Conservation (phyloP, 2,888 invertebrate species). For the Drosophila kambysellisi region DNA sequence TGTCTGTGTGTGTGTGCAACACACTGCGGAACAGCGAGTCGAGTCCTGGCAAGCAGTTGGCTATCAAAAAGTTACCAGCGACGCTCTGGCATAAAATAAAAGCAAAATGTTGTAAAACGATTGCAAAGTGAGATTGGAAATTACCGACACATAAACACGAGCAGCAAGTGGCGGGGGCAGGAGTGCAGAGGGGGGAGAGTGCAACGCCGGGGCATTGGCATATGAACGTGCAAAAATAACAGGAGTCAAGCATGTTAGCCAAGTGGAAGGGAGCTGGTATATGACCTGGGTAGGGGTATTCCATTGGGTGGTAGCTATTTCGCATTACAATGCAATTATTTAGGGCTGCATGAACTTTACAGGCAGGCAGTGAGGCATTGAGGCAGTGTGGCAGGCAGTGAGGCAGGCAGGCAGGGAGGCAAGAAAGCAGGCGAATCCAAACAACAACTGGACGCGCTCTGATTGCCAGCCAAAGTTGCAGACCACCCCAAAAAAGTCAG, state of each 20-base stretch:
- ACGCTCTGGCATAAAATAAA: slow-evolving; percentile 77
- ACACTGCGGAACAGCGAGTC: slow-evolving; percentile 38
- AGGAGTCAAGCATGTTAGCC: slow-evolving; percentile 67
- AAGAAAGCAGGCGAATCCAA: slow-evolving; percentile 12
- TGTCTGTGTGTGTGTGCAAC: slow-evolving; percentile 17
- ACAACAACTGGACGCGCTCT: slow-evolving; percentile 60
- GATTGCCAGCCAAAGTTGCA: slow-evolving; percentile 63
- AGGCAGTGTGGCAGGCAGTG: too few relatives aligned
- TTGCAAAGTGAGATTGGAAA: slow-evolving; percentile 83
- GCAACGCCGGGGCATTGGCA: slow-evolving; percentile 21
- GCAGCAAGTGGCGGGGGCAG: slow-evolving; percentile 1
- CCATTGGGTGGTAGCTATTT: slow-evolving; percentile 71
- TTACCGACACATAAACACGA: slow-evolving; percentile 77
- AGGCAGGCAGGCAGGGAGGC: slow-evolving; percentile 5
- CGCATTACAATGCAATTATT: slow-evolving; percentile 83
- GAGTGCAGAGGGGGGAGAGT: neutral
- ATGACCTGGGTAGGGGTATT: neutral
- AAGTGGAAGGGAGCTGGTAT: slow-evolving; percentile 13
- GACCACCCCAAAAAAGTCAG: slow-evolving; percentile 33
- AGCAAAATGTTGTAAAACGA: slow-evolving; percentile 81
- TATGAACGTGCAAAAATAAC: slow-evolving; percentile 75
- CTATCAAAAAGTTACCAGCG: slow-evolving; percentile 70
- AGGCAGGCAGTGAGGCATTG: slow-evolving; percentile 16
- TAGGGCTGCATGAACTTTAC: slow-evolving; percentile 75
- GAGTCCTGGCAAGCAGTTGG: slow-evolving; percentile 48